Conservation (phyloP, 2,888 invertebrate genomes). For the Hololepta plana region DNA sequence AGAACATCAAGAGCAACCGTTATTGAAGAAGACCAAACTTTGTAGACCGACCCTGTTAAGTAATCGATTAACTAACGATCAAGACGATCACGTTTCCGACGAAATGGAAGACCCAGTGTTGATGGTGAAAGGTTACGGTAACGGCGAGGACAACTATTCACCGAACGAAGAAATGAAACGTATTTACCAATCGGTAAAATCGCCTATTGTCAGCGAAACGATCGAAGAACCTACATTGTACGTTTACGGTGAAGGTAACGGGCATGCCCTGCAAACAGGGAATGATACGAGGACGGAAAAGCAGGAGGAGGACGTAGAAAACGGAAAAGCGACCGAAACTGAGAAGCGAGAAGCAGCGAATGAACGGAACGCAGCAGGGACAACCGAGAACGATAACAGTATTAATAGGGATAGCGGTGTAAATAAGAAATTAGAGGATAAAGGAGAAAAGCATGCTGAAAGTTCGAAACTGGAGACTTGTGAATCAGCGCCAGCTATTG, state of each 20-base stretch:
- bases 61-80: no score
- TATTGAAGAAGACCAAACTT: no score
- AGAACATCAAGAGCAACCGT: no score
- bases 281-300: conserved; percentile 31
- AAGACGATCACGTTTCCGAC: conserved; percentile 33
- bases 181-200: conserved; percentile 8
- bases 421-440: no score
- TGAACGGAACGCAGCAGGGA: background rate
- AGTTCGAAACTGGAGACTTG: no score
- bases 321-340: conserved; percentile 18
- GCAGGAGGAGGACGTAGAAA: conserved; percentile 18
- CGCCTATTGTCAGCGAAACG: conserved; percentile 38
- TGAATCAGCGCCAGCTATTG: no score
- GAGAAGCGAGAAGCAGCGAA: conserved; percentile 3
- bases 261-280: conserved; percentile 54
- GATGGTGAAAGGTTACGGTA: conserved; percentile 35
- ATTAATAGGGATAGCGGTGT: background rate
- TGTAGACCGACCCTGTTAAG: no score
- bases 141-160: conserved; percentile 38
- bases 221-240: conserved; percentile 55
- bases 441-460: no score
- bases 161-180: conserved; percentile 6
- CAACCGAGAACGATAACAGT: background rate
- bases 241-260: conserved; percentile 54
- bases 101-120: conserved; percentile 57